These are phyloP conservation scores for Ophonus ardosiacus DNA, from an alignment of 2,888 invertebrate species.

Conservation along the genomic window DNA sequence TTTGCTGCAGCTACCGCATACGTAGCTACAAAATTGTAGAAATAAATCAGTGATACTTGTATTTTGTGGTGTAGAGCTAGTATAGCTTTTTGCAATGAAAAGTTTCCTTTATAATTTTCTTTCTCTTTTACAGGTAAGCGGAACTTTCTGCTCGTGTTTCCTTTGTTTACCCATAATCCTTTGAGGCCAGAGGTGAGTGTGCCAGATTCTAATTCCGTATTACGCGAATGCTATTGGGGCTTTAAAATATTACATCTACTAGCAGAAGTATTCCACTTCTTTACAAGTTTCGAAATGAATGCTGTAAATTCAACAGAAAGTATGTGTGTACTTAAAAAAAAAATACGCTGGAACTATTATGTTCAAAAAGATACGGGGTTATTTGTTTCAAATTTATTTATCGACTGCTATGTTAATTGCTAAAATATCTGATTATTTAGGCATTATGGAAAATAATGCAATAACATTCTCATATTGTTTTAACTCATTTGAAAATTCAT, in stretches of 20 bases:
- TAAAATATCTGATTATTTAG: too few species aligned
- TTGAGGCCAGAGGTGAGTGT: slow-evolving; percentile 48
- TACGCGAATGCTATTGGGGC: slow-evolving; percentile 47
- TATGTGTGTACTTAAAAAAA: neutral
- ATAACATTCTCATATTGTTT: too few species aligned
- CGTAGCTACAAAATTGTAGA: neutral
- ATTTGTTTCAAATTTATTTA: too few species aligned
- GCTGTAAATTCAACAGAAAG: neutral
- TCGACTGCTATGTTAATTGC: too few species aligned
- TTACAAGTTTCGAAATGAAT: neutral
- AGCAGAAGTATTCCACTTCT: slow-evolving; percentile 33
- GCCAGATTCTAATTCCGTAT: slow-evolving; percentile 53
- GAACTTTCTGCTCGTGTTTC: slow-evolving; percentile 34
- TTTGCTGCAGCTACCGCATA: neutral
- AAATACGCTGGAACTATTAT: neutral
- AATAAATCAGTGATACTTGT: neutral
- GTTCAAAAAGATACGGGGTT: neutral
- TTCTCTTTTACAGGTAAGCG: slow-evolving; percentile 54
- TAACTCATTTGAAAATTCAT: too few species aligned
- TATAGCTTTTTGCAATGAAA: slow-evolving; percentile 34
- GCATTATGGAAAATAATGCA: too few species aligned
- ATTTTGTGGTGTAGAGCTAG: neutral
- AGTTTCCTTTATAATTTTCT: slow-evolving; percentile 52
- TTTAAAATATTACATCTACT: slow-evolving; percentile 44
- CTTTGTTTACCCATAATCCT: slow-evolving; percentile 51